Conservation (phyloP, 2,797 vertebrate species). For the Sebastiscus albofasciatus region DNA sequence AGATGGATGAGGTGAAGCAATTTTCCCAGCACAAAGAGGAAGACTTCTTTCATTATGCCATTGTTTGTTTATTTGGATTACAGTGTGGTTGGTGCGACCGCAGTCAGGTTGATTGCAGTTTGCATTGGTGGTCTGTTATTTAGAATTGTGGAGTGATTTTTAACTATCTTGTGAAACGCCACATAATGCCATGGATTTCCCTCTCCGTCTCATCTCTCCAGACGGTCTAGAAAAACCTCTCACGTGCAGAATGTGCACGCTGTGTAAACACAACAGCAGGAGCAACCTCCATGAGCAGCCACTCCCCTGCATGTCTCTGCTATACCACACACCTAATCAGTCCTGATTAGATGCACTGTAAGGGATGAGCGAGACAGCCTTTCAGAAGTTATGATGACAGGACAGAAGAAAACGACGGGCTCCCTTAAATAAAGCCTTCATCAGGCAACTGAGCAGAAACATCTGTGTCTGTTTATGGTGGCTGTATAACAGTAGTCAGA, state of each 20-base stretch:
- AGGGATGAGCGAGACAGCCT: slow-evolving; percentile 44
- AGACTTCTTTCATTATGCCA: slow-evolving; percentile 56
- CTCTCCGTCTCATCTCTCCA: background rate
- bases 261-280: slow-evolving; percentile 29
- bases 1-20: slow-evolving; percentile 45
- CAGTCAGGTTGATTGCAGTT: slow-evolving; percentile 71
- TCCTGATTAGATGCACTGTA: slow-evolving; percentile 66
- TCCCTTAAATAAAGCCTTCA: slow-evolving; percentile 56
- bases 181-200: slow-evolving; percentile 28
- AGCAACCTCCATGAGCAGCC: slow-evolving; percentile 12
- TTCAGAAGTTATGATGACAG: slow-evolving; percentile 62
- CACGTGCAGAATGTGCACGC: slow-evolving; percentile 41
- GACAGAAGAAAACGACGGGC: slow-evolving; percentile 47
- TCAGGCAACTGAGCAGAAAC: slow-evolving; percentile 57
- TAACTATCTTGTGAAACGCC: slow-evolving; percentile 69
- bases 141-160: slow-evolving; percentile 68
- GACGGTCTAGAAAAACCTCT: slow-evolving; percentile 34
- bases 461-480: slow-evolving; percentile 67
- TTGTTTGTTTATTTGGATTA: slow-evolving; percentile 70
- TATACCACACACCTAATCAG: slow-evolving; percentile 69
- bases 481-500: slow-evolving; percentile 49
- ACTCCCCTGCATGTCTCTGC: slow-evolving; percentile 33
- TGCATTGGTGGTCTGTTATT: slow-evolving; percentile 66
- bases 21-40: slow-evolving; percentile 36
- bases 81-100: slow-evolving; percentile 34